phyloP scores from a whole-genome alignment of 2,113 vertebrate species.

The Typhlomys cinereus region DNA sequence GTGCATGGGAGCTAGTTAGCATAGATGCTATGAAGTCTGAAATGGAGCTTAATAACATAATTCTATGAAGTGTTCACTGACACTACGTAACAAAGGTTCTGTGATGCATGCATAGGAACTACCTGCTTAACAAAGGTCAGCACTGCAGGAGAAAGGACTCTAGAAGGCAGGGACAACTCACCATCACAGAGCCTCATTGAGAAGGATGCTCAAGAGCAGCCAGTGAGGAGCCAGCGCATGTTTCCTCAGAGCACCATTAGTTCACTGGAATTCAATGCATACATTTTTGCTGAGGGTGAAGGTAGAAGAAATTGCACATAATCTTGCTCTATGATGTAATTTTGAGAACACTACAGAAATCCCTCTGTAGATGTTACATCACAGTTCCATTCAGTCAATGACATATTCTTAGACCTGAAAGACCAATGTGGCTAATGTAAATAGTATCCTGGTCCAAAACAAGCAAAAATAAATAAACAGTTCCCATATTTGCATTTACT shows the following conservation, averaged over 20 bases:
- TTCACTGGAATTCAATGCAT: not conserved
- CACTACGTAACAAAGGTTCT: too few species aligned
- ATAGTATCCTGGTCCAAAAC: not conserved
- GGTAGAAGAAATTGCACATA: not conserved
- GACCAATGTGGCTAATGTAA: not conserved
- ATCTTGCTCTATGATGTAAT: not conserved
- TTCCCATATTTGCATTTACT: not conserved
- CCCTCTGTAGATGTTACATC: too few species aligned
- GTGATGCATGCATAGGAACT: too few species aligned
- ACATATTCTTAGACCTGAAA: not conserved
- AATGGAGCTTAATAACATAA: too few species aligned
- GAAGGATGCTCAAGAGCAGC: not conserved
- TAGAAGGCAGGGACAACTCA: not conserved
- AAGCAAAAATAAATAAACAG: not conserved
- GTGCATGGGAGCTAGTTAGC: too few species aligned
- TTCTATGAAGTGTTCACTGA: too few species aligned
- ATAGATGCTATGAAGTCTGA: too few species aligned
- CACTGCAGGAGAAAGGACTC: not conserved
- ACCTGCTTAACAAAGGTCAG: too few species aligned
- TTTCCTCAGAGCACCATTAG: not conserved
- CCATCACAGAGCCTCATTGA: not conserved
- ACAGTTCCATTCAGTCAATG: not conserved
- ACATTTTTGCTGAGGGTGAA: not conserved
- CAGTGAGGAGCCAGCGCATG: not conserved
- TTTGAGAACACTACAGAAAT: constrained; percentile 14